These are phyloP conservation scores for Pedionomus torquatus DNA, from an alignment of 2,113 vertebrate genomes.

Conservation along the genomic window DNA sequence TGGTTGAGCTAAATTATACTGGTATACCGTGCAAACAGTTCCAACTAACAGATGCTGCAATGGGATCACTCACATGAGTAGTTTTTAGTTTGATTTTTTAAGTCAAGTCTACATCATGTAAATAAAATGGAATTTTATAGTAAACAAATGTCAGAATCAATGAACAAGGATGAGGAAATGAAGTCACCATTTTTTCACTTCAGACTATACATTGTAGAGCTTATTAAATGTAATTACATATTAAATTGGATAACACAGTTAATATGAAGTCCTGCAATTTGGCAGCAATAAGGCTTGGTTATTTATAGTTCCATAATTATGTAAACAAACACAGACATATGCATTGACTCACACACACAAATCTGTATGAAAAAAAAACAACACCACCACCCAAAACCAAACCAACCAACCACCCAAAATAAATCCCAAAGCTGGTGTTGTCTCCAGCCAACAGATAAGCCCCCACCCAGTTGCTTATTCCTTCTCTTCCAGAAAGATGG, in stretches of 20 bases:
- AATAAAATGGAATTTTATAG: neutral
- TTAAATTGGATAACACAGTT: neutral
- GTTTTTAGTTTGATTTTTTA: neutral
- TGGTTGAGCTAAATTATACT: neutral
- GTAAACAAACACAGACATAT: neutral
- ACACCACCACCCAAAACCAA: too few species aligned
- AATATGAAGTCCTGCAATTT: neutral
- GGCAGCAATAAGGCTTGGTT: neutral
- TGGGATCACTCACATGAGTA: neutral
- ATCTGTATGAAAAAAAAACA: neutral
- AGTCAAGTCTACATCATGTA: neutral
- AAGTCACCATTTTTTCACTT: neutral
- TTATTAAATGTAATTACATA: neutral
- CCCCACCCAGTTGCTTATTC: rapidly evolving
- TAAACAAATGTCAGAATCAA: neutral
- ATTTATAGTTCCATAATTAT: neutral
- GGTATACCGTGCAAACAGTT: neutral
- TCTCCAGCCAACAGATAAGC: neutral
- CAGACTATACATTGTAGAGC: neutral
- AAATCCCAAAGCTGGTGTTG: neutral
- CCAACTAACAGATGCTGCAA: neutral
- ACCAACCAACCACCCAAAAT: too few species aligned
- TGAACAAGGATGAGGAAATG: neutral
- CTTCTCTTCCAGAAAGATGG: too few species aligned
- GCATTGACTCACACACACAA: neutral